phyloP scores from a whole-genome alignment of 2,113 vertebrate genomes.

The Tursiops truncatus region DNA sequence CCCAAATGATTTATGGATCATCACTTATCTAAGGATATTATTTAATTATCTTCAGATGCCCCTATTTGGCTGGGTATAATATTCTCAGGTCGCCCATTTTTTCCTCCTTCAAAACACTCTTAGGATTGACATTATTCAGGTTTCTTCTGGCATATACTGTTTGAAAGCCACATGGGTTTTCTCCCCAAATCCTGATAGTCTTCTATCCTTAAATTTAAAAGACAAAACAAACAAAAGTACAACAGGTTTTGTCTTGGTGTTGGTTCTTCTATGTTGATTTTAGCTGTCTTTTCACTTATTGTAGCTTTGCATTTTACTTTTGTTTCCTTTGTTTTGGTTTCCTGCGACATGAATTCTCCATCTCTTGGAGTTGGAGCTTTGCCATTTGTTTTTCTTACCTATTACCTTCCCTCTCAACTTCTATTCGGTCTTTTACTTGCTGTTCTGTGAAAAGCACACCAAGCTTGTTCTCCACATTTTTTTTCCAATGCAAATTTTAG shows the following conservation, averaged over 20 bases:
- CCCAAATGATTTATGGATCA: not conserved
- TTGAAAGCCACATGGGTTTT: not conserved
- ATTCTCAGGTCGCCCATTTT: not conserved
- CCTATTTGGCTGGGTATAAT: slow-evolving; percentile 36
- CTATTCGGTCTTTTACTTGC: not conserved
- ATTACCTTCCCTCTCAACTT: not conserved
- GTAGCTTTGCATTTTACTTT: not conserved
- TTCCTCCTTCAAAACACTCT: not conserved
- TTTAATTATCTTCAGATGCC: not conserved
- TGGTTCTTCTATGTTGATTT: not conserved
- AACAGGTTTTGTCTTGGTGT: not conserved
- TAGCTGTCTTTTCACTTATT: not conserved
- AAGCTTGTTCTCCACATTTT: not conserved
- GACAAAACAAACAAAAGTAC: not conserved
- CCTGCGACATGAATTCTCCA: not conserved
- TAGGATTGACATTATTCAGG: not conserved
- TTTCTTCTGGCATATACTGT: not conserved
- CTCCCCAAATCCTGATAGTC: not conserved
- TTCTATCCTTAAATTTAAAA: not conserved
- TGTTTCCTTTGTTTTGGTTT: not conserved
- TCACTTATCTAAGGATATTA: not conserved
- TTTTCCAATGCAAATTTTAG: not conserved
- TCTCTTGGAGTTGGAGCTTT: not conserved
- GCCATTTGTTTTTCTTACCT: not conserved
- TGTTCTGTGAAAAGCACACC: not conserved